Evolutionary conservation across 2,797 vertebrate species (phyloP), one percentile per base, ranked within the genome.

Genomic region (Sebastes paucispinis): DNA sequence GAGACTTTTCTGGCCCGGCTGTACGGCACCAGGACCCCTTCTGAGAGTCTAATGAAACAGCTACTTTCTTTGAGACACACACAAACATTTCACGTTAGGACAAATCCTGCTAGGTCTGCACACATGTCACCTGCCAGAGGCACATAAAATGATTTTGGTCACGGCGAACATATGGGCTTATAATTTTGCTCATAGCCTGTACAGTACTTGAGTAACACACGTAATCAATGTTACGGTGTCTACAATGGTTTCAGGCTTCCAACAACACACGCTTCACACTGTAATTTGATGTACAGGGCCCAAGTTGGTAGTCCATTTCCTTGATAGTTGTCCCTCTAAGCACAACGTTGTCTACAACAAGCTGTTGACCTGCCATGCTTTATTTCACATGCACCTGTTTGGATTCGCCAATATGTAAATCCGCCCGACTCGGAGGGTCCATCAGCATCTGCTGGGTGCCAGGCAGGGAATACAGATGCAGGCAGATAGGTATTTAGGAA

Each of bases 11-110:
- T 79, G 69, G 63, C 71, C 79, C 76, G 84, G 89, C 81, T 84
- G 81, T 77, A 34, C 58, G 63, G 77, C 75, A 93, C 83, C 86
- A 90, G 92, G 90, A 85, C 75, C 52, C 90, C 93, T 47, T 77
- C 83, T 85, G 90, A 79, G 91, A 91, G 67, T 83, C 87, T 92
- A 94, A 96, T 92, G 93, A 95, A 94, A 96, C 50, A 69, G 52
- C 29, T 34, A 70, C 77, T 83, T 60, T 75, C 39, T 78, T 69
- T 81, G 32, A 58, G 8, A 71, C 52, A 58, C 57, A 82, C 73
- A 87, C 39, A 69, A 54, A 65, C 52, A 34, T 52, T 43, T 67
- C 24, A 68, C 2, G 6, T 80, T 57, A 69, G 69, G 18, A 57
- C 66, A 24, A 71, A 80, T 74, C 66, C 55, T 55, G 62, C 24